Percentiles rank a stretch among this genome's conserved stretches.
Conservation (phyloP, 2,797 vertebrate species). For the Sphenopsis melanotis region DNA sequence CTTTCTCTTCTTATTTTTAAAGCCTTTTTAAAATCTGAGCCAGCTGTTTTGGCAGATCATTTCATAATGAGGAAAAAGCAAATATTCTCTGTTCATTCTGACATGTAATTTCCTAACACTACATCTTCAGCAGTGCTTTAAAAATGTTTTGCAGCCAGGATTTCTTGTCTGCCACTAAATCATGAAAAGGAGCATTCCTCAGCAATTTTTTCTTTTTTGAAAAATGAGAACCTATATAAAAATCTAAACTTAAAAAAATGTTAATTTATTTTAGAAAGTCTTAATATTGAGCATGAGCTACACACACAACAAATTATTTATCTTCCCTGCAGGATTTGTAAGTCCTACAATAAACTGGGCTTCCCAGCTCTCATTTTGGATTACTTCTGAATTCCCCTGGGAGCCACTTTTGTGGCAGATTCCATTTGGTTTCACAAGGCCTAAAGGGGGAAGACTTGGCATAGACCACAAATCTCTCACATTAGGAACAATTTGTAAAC, state of each 20-base stretch:
- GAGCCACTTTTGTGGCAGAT: conserved; percentile 75
- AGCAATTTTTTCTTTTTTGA: background rate
- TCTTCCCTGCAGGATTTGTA: conserved; percentile 54
- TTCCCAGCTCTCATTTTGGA: conserved; percentile 64
- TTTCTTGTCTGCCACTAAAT: background rate
- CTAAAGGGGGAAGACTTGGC: conserved; percentile 70
- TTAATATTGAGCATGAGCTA: background rate
- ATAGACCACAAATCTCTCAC: conserved; percentile 72
- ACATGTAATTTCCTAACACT: background rate
- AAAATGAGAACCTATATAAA: background rate
- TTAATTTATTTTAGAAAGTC: background rate
- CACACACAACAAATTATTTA: conserved; percentile 56
- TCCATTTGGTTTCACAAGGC: conserved; percentile 75
- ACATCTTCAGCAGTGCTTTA: background rate
- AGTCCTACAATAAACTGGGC: conserved; percentile 42
- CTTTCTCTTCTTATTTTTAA: background rate
- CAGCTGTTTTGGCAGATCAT: background rate
- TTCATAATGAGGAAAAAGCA: background rate
- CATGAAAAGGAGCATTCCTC: background rate
- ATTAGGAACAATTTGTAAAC: conserved; percentile 75
- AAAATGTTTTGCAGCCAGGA: background rate
- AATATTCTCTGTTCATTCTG: background rate
- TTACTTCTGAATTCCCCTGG: conserved; percentile 68
- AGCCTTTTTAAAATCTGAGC: background rate
- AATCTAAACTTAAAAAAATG: background rate